These are phyloP conservation scores for Oxygymnocypris stewartii DNA, from an alignment of 2,113 vertebrate species.

Conservation along the genomic window DNA sequence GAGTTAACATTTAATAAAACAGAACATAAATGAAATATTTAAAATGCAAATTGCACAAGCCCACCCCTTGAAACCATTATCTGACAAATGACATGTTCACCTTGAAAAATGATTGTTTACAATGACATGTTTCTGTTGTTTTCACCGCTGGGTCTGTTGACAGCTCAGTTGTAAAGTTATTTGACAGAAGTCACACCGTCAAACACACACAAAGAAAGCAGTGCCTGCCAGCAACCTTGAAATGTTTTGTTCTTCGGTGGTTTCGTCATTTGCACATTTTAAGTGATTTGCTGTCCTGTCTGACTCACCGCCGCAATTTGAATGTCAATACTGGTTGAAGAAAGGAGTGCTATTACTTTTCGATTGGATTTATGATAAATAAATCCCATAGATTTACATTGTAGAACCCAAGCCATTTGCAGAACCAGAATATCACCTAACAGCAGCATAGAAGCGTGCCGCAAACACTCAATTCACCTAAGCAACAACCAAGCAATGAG, in stretches of 20 bases:
- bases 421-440: background rate
- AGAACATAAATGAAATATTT: background rate
- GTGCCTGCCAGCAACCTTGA: slow-evolving; percentile 16
- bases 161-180: slow-evolving; percentile 27
- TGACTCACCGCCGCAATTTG: background rate
- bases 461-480: background rate
- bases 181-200: slow-evolving; percentile 9
- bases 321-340: background rate
- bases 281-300: slow-evolving; percentile 36
- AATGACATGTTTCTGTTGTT: slow-evolving; percentile 5
- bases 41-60: background rate
- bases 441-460: background rate
- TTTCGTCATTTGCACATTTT: slow-evolving; percentile 6
- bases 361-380: background rate
- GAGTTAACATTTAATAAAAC: slow-evolving; percentile 3
- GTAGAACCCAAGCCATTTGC: background rate
- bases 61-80: slow-evolving; percentile 2
- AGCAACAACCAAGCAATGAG: background rate
- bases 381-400: background rate
- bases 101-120: background rate
- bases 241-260: slow-evolving; percentile 21
- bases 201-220: slow-evolving; percentile 7
- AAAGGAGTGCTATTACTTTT: background rate
- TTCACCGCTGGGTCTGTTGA: slow-evolving; percentile 27
- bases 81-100: slow-evolving; percentile 7